Conservation (phyloP, 2,888 invertebrate species). For the Amiota communis region DNA sequence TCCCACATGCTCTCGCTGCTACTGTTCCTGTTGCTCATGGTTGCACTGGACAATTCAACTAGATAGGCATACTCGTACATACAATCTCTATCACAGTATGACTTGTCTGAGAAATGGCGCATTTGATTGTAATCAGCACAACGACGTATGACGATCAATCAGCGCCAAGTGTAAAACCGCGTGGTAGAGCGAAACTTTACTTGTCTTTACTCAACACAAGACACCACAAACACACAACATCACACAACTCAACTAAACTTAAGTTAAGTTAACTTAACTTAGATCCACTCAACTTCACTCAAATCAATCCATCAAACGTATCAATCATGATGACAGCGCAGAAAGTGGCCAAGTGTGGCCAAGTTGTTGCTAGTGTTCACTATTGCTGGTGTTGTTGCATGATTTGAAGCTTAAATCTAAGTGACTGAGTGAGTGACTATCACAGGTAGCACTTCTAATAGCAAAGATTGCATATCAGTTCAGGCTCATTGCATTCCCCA, state of each 20-base stretch:
- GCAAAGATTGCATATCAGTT: slow-evolving; percentile 23
- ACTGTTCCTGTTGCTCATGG: neutral
- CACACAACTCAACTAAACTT: slow-evolving; percentile 6
- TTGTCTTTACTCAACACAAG: slow-evolving; percentile 2
- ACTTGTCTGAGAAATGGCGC: slow-evolving; percentile 36
- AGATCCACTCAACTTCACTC: slow-evolving; percentile 52
- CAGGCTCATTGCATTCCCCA: neutral
- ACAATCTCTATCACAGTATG: too few species aligned
- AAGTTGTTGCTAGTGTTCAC: slow-evolving; percentile 48
- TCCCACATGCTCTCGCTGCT: slow-evolving; percentile 45
- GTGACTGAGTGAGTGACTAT: slow-evolving; percentile 14
- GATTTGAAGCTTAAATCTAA: neutral
- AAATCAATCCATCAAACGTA: slow-evolving; percentile 70
- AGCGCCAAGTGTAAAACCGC: slow-evolving; percentile 47
- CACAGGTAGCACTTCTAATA: slow-evolving; percentile 29
- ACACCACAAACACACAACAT: slow-evolving; percentile 35
- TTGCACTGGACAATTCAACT: too few species aligned
- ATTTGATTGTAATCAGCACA: slow-evolving; percentile 60
- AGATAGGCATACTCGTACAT: too few species aligned
- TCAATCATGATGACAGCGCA: slow-evolving; percentile 69
- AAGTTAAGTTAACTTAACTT: slow-evolving; percentile 45
- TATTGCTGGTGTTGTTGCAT: slow-evolving; percentile 22
- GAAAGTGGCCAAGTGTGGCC: slow-evolving; percentile 47
- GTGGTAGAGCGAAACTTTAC: slow-evolving; percentile 22
- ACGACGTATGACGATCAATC: slow-evolving; percentile 54